These are phyloP conservation scores for Drosophila lacicola DNA, from an alignment of 2,888 invertebrate species.

Conservation along the genomic window DNA sequence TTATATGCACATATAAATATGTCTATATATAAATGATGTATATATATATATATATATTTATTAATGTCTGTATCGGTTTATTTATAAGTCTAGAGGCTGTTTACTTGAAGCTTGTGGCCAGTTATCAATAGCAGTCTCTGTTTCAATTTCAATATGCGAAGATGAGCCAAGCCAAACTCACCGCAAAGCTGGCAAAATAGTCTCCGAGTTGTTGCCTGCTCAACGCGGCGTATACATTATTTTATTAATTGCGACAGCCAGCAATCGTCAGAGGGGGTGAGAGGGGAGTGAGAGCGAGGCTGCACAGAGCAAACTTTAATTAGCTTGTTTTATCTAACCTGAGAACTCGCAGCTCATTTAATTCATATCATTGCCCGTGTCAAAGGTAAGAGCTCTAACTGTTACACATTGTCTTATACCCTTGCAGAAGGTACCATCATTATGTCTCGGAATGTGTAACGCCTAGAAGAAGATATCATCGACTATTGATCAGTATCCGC, in stretches of 20 bases:
- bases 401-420: too few relatives aligned
- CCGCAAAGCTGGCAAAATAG: conserved; percentile 1
- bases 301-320: background rate
- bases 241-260: conserved; percentile 10
- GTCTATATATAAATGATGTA: background rate
- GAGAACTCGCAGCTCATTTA: background rate
- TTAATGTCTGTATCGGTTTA: background rate
- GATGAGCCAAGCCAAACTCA: background rate
- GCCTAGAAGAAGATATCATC: too few relatives aligned
- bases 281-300: background rate
- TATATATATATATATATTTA: background rate
- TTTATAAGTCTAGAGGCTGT: background rate
- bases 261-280: background rate
- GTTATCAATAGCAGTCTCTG: conserved; percentile 48
- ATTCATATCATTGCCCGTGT: background rate
- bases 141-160: conserved; percentile 14
- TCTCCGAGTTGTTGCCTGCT: conserved; percentile 3
- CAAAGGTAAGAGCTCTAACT: background rate
- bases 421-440: too few relatives aligned
- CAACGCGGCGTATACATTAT: conserved; percentile 30
- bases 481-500: too few relatives aligned
- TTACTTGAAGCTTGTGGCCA: conserved; percentile 22
- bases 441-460: too few relatives aligned
- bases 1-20: conserved; percentile 8
- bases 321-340: background rate